These are phyloP conservation scores for Leguminivora glycinivorella DNA, from an alignment of 1,140 invertebrate genomes.

Conservation along the genomic window DNA sequence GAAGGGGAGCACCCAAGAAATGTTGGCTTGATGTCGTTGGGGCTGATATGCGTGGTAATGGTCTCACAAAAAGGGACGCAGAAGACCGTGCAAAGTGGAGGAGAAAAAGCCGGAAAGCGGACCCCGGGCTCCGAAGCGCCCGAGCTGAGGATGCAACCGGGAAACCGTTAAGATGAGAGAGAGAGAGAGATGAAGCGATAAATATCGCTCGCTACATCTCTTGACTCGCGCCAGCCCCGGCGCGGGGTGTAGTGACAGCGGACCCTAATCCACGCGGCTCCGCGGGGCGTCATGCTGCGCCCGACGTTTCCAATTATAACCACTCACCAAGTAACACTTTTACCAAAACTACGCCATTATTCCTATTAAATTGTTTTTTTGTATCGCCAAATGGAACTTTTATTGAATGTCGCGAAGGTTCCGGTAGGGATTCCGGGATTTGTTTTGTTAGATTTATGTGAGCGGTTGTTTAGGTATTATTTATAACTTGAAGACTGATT, in stretches of 20 bases:
- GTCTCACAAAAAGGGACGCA: no score
- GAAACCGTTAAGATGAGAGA: no score
- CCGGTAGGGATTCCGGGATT: neutral
- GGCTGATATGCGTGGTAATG: no score
- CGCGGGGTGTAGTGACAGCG: conserved; percentile 63
- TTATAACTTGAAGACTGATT: neutral
- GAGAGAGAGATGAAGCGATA: no score
- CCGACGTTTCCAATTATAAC: conserved; percentile 76
- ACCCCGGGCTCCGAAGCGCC: no score
- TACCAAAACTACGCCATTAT: conserved; percentile 62
- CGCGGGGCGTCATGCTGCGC: conserved; percentile 69
- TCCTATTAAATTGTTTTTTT: conserved; percentile 55
- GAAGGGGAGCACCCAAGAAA: no score
- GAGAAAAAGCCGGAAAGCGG: no score
- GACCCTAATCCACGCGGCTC: conserved; percentile 72
- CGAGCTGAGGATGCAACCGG: no score
- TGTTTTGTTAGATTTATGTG: neutral
- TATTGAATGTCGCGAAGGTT: conserved; percentile 30
- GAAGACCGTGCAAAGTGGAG: no score
- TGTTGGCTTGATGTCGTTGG: no score
- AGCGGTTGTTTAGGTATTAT: neutral
- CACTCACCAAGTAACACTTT: conserved; percentile 73
- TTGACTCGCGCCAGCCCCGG: conserved; percentile 36
- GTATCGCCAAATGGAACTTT: conserved; percentile 32
- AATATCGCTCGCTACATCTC: conserved; percentile 13